Percentiles rank a stretch among this genome's conserved stretches.
Conservation (phyloP, 2,797 vertebrate species). For the Novumbra hubbsi region DNA sequence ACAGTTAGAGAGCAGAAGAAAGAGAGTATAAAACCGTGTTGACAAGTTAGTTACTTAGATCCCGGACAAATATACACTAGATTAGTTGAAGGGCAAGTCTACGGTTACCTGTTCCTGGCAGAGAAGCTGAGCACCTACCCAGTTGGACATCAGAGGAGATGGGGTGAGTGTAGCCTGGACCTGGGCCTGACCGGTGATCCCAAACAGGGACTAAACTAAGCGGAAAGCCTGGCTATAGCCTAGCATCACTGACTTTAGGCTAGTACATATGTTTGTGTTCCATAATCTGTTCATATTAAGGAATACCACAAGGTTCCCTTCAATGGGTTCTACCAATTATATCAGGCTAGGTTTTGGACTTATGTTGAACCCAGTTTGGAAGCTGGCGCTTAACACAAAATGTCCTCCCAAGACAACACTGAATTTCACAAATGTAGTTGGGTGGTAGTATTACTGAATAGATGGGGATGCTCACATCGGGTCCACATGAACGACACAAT, state of each 20-base stretch:
- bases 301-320: neutral
- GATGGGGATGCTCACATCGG: conserved; percentile 22
- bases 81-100: conserved; percentile 4
- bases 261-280: neutral
- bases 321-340: neutral
- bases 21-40: neutral
- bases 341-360: neutral
- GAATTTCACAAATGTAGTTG: conserved; percentile 23
- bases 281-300: neutral
- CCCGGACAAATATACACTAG: neutral
- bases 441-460: conserved; percentile 2
- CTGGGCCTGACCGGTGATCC: conserved; percentile 20
- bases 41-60: neutral
- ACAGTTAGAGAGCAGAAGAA: neutral
- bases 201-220: conserved; percentile 26
- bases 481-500: conserved; percentile 33
- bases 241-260: conserved; percentile 7
- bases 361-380: conserved; percentile 8
- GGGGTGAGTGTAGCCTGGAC: conserved; percentile 39
- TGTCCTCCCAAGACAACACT: conserved; percentile 13
- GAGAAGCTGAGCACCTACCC: conserved; percentile 59
- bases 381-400: conserved; percentile 1
- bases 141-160: conserved; percentile 46
- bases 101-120: conserved; percentile 61
- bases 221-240: conserved; percentile 28